Evolutionary conservation across 2,797 vertebrate genomes (phyloP).

Genomic region (Rhyacichthys aspro): DNA sequence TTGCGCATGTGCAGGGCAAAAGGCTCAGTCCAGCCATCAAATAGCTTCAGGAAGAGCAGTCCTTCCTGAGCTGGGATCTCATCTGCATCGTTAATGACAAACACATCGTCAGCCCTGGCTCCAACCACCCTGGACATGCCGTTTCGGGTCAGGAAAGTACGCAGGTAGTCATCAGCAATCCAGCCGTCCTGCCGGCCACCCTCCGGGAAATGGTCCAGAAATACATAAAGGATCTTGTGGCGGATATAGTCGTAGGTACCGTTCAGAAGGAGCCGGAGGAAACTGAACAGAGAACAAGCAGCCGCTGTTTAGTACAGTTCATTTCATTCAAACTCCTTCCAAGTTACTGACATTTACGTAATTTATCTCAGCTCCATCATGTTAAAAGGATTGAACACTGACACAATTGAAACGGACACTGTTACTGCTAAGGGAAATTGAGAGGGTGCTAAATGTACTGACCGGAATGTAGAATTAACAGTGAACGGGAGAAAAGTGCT

Average conservation of each 20-base stretch:
- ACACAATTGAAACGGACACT: too few relatives aligned
- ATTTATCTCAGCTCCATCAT: too few relatives aligned
- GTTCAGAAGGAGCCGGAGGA: slow-evolving; percentile 89
- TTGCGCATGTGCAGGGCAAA: slow-evolving; percentile 98
- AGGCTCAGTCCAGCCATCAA: slow-evolving; percentile 96
- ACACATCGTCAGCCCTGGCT: slow-evolving; percentile 86
- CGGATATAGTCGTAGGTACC: slow-evolving; percentile 93
- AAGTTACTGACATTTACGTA: too few relatives aligned
- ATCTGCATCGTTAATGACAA: slow-evolving; percentile 96
- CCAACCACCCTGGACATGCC: slow-evolving; percentile 87
- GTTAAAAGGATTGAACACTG: too few relatives aligned
- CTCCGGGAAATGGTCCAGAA: slow-evolving; percentile 94
- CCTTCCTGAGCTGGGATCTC: slow-evolving; percentile 94
- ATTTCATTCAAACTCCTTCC: too few relatives aligned
- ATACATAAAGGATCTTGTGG: slow-evolving; percentile 95
- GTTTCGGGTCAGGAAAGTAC: slow-evolving; percentile 91
- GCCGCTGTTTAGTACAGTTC: not conserved
- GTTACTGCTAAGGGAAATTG: too few relatives aligned
- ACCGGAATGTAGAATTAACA: too few relatives aligned
- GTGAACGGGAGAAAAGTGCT: too few relatives aligned
- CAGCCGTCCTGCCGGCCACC: slow-evolving; percentile 96
- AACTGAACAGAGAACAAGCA: slow-evolving; percentile 59
- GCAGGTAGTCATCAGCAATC: slow-evolving; percentile 97
- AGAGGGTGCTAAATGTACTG: too few relatives aligned
- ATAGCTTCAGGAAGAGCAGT: slow-evolving; percentile 95